Evolutionary conservation across 2,888 invertebrate species (phyloP), one percentile per base, ranked within the genome.

Genomic region (Agonum fuliginosum): DNA sequence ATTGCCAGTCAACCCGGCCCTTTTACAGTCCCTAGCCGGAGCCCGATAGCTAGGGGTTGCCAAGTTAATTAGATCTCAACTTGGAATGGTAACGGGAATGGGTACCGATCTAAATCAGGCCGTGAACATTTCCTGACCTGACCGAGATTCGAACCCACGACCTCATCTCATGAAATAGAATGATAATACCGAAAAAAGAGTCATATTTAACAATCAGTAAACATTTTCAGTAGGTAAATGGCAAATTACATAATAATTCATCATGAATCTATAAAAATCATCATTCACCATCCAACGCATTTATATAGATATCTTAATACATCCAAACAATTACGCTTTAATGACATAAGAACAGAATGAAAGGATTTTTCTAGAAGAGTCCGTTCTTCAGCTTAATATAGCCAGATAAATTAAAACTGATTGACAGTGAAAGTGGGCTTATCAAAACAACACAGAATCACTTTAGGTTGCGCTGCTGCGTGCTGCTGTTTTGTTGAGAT

Each of bases 381-480:
- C 43, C n/a, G 54, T 27, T 54, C 22, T 24, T 22, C 24, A 54
- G 54, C 54, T 54, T 54, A 54, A 54, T 24, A n/a, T 24, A 54
- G 54, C 54, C 22, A 20, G 62, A 30, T 62, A 34, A 62, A 62
- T 37, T 62, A 34, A 62, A 62, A 14, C 34, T 62, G 62, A 62
- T 62, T 62, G 62, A 62, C 62, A 62, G 62, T 2, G 62, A 62
- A 62, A 62, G 62, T 62, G 62, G 20, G 37, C 37, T 34, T 54
- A 54, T 54, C 24, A 54, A 22, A 54, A 54, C 54, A 54, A 54
- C 54, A 12, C 24, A 54, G 54, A 20, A 54, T 24, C 54, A 54
- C 54, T 54, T 48, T 54, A 54, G 54, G 8, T n/a, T n/a, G 12
- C n/a, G 37, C 37, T 37, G 10, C 37, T 37, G 0, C 0, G 10